Conservation (phyloP, 2,113 vertebrate genomes). For the Lonchura striata region DNA sequence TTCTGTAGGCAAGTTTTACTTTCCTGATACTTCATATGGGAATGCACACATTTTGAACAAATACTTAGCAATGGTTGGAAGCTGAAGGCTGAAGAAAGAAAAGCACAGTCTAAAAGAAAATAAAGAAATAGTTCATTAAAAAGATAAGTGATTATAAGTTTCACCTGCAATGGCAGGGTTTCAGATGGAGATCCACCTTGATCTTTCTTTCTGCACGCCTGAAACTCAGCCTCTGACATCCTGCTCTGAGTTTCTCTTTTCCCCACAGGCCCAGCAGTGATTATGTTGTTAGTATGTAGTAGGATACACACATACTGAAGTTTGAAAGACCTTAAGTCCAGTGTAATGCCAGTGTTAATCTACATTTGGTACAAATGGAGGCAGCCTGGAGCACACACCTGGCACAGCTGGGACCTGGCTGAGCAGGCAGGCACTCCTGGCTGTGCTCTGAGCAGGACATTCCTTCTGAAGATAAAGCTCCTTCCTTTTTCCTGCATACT, state of each 20-base stretch:
- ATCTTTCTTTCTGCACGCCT: neutral
- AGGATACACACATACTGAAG: neutral
- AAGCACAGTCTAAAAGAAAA: neutral
- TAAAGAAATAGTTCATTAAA: neutral
- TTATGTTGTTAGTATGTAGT: neutral
- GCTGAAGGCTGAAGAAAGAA: neutral
- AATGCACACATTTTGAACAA: neutral
- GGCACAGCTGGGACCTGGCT: neutral
- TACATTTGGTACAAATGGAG: accelerated
- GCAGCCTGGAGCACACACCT: neutral
- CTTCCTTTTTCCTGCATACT: neutral
- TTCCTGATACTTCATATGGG: neutral
- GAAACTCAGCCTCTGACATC: neutral
- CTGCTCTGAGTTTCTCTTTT: neutral
- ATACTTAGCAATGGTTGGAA: neutral
- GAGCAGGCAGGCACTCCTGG: neutral
- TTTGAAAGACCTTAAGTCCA: neutral
- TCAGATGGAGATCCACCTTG: neutral
- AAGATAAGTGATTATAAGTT: neutral
- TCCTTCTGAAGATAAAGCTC: neutral
- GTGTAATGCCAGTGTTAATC: neutral
- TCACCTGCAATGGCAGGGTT: neutral
- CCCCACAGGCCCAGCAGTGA: accelerated
- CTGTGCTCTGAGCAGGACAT: neutral
- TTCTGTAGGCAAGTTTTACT: neutral